Evolutionary conservation across 2,888 invertebrate genomes (phyloP), one percentile per base, ranked within the genome.

Genomic region (Cerastis rubricosa): DNA sequence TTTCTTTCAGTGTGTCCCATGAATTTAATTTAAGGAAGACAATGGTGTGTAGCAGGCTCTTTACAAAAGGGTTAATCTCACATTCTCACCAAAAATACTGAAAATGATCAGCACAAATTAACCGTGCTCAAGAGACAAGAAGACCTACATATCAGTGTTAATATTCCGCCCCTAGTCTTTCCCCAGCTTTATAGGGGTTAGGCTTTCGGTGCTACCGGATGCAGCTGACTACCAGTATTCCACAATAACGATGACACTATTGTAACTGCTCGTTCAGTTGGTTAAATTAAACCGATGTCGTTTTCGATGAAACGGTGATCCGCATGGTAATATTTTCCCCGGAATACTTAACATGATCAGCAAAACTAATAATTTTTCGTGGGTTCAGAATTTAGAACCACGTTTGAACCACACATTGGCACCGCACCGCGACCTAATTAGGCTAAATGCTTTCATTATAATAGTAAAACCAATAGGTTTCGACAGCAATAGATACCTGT

Each of bases 381-480:
- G 6, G 6, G 5, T 61, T 0, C 35, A 61, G 11, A n/a, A 71
- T 29, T 57, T 35, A 43, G 19, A 45, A 45, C 73, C 25, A 61
- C 40, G n/a, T 22, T 72, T 54, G 14, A 40, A 54, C 29, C 43
- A 17, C 43, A 68, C 67, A 67, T 47, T n/a, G 65, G 19, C 61
- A 70, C n/a, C 25, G 47, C 66, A 43, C 51, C 3, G n/a, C 73
- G 14, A 45, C 29, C 63, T 71, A 87, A 87, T 87, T 82, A 87
- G 80, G 88, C 68, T 81, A 85, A 86, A 80, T 47, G 82, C 76
- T 81, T 88, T 84, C 73, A 85, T 89, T 82, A 71, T 66, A 35
- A 40, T 79, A 80, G 25, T 51, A 88, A 89, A 81, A 88, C 87
- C 89, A 89, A 88, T 72, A 88, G 78, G 80, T 77, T 49, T 69